Evolutionary conservation across 2,113 vertebrate species (phyloP).

Genomic region (Nothocercus nigrocapillus): DNA sequence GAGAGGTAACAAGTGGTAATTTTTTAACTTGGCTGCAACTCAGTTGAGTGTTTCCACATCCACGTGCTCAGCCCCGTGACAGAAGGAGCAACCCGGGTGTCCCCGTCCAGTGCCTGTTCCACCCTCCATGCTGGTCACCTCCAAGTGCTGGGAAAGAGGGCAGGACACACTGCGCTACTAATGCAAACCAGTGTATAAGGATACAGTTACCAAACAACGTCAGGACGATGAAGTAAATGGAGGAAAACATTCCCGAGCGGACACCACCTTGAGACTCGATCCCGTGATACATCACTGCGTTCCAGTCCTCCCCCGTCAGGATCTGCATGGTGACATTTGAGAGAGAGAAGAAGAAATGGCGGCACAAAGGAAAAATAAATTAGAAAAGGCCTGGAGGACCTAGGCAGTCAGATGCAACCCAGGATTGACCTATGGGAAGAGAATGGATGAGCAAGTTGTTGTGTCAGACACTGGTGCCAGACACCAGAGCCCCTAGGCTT

Average conservation of each 20-base stretch:
- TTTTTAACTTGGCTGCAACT: neutral
- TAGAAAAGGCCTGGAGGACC: fast-evolving
- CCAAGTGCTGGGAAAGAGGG: neutral
- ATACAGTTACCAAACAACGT: slow-evolving; percentile 98
- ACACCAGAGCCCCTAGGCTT: too few relatives aligned
- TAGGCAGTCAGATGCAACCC: too few relatives aligned
- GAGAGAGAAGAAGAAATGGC: neutral
- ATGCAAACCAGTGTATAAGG: slow-evolving; percentile 69
- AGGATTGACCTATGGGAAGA: neutral
- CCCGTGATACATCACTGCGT: slow-evolving; percentile 95
- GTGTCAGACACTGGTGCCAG: neutral
- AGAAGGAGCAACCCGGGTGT: neutral
- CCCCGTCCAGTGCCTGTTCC: neutral
- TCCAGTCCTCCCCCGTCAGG: slow-evolving; percentile 97
- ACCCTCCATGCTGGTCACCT: neutral
- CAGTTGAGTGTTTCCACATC: too few relatives aligned
- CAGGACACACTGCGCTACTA: neutral
- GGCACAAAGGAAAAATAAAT: neutral
- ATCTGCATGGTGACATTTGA: slow-evolving; percentile 74
- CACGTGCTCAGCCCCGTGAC: too few relatives aligned
- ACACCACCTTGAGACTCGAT: slow-evolving; percentile 94
- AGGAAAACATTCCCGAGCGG: slow-evolving; percentile 93
- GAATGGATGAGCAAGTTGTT: fast-evolving
- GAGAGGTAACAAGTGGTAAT: neutral
- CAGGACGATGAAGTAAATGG: slow-evolving; percentile 94